Percentiles rank a stretch among this genome's conserved stretches.
Evolutionary conservation across 2,888 invertebrate species (phyloP).

Genomic region (Callosobruchus maculatus): DNA sequence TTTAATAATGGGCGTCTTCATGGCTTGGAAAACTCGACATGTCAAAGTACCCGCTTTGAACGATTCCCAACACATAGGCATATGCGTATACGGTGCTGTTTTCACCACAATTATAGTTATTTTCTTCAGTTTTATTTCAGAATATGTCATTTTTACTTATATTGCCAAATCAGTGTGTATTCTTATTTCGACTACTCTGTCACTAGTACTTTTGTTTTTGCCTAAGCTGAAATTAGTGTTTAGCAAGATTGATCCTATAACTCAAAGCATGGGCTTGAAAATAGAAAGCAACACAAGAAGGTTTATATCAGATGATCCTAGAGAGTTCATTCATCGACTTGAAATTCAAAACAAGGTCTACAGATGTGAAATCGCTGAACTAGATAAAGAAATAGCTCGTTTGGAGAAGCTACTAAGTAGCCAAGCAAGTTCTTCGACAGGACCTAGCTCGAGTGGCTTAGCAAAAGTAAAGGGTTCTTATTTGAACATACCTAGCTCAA

Average conservation of each 20-base stretch:
- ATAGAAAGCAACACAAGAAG: constrained; percentile 81
- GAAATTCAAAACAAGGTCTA: constrained; percentile 91
- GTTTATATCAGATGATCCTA: constrained; percentile 62
- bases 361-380: constrained; percentile 72
- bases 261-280: constrained; percentile 83
- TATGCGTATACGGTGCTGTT: constrained; percentile 89
- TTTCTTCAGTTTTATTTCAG: constrained; percentile 81
- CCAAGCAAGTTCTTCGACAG: constrained; percentile 10
- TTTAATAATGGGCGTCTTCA: constrained; percentile 85
- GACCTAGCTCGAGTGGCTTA: constrained; percentile 16
- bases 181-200: constrained; percentile 80
- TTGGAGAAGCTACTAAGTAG: constrained; percentile 63
- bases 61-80: constrained; percentile 90
- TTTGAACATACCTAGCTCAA: constrained; percentile 10
- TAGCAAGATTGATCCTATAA: constrained; percentile 68
- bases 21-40: constrained; percentile 94
- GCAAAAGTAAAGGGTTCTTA: constrained; percentile 14
- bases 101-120: constrained; percentile 85
- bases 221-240: constrained; percentile 79
- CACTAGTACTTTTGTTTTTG: constrained; percentile 79
- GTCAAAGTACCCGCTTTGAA: constrained; percentile 89
- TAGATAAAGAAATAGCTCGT: constrained; percentile 74
- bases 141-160: constrained; percentile 75
- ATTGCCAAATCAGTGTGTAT: constrained; percentile 81
- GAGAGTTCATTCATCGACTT: constrained; percentile 79